Base-by-base conservation (phyloP, 2,888 invertebrate species). In the Agriopis leucophaearia region DNA sequence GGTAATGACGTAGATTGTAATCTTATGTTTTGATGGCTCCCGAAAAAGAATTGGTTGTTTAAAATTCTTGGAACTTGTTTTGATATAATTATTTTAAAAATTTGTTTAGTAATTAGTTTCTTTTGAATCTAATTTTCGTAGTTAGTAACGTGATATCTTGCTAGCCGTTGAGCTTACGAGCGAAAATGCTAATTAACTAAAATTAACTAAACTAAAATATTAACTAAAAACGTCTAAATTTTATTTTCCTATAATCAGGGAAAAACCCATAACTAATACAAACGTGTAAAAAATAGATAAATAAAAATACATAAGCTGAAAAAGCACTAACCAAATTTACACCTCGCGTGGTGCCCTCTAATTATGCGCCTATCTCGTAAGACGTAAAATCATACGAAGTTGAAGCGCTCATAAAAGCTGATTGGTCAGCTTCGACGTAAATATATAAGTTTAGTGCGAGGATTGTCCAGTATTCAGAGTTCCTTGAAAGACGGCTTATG, bases 1-100 rank as follows among this genome's bases (percentile, higher is more conserved):
- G 66, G 48, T 75, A 79, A 78, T 82, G 77, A 76, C 71, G 69
- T 68, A 72, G 69, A 78, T 71, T 75, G 64, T 69, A 74, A 70
- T 78, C 76, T 75, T 15, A 0, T 9, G 51, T 70, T 61, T 72
- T 70, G 66, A 68, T 70, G 72, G 65, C 60, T 69, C 50, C 64
- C 60, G 68, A 56, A 64, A 64, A 56, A 52, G 15, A 38, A 44
- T 56, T 13, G 12, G 54, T 48, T 44, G 58, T 50, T 52, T 42
- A 6, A 42, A 55, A 27, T 65, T 54, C 47, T 27, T 45, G 18
- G 15, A 55, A 18, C 45, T 38, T 61, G 27, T 27, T 60, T 47
- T 8, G 3, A 27, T 27, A 27, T 38, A n/a, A n/a, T n/a, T n/a
- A n/a, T n/a, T n/a, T n/a, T n/a, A n/a, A n/a, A n/a, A n/a, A n/a